Base-by-base conservation (phyloP, 2,888 invertebrate genomes). In the Agapostemon virescens region DNA sequence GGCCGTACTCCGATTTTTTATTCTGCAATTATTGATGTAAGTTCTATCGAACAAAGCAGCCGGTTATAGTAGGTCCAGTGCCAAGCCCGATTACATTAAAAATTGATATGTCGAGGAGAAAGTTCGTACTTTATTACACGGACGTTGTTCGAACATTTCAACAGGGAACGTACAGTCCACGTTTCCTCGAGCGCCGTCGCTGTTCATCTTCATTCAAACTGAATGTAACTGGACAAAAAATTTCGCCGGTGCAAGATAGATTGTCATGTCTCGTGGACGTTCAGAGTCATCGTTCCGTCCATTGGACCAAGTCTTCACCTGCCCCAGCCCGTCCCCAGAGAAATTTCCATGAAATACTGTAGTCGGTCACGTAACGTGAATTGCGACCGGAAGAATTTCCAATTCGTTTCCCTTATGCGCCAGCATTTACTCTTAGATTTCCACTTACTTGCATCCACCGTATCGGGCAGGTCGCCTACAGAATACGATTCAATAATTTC, bases 341-440 rank as follows among this genome's bases (percentile, higher is more conserved):
- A 86, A 84, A 86, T 86, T 86, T 84, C 77, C 86, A 86, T 84
- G 84, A 86, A 86, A 86, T 86, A 86, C 81, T 61, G 69, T 61
- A 80, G 69, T 42, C 85, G 77, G 85, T 86, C 85, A 86, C 86
- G 86, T 86, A 81, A 79, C 76, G 69, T 75, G 83, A 86, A 86
- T 86, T 81, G 86, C 84, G 75, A 83, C 77, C 79, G 71, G 38
- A 78, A 75, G 72, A 84, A 86, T 86, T 86, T 84, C 83, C 86
- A 78, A 84, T 79, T 85, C 86, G 72, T 77, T 81, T 82, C 74
- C 84, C 79, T 77, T 77, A 63, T 71, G 79, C 58, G 74, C 71
- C 55, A 42, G 69, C 78, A 81, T 86, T 86, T 84, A 74, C 84
- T 79, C 73, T 82, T 74, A 81, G 77, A 80, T 86, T 85, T 86